These are phyloP conservation scores for Drosophila truncata DNA, from an alignment of 1,140 invertebrate genomes.

Conservation along the genomic window DNA sequence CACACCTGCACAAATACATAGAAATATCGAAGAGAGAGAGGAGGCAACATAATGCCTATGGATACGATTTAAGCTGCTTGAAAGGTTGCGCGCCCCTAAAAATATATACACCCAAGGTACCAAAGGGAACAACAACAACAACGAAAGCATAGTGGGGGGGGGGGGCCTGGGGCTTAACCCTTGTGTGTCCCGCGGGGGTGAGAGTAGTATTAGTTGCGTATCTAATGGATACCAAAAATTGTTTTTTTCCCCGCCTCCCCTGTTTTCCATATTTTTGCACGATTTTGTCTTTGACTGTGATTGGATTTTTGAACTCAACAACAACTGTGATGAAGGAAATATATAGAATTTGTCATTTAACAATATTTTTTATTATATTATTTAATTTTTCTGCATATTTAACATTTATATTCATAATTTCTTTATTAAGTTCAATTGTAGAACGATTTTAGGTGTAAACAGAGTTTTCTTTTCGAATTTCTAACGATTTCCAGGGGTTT, in stretches of 20 bases:
- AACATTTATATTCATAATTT: no score
- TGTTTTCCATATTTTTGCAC: background rate
- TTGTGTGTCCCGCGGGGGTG: slow-evolving; percentile 23
- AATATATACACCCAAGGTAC: slow-evolving; percentile 69
- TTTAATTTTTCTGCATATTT: no score
- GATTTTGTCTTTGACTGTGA: slow-evolving; percentile 15
- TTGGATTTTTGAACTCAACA: slow-evolving; percentile 22
- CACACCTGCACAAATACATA: slow-evolving; percentile 25
- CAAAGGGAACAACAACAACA: background rate
- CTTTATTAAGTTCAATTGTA: no score
- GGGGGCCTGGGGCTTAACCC: slow-evolving; percentile 32
- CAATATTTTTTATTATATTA: no score
- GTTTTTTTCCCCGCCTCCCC: slow-evolving; percentile 20
- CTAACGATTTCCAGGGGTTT: no score
- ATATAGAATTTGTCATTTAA: no score
- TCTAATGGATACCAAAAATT: slow-evolving; percentile 76
- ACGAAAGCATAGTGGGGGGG: slow-evolving; percentile 6
- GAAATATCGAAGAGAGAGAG: slow-evolving; percentile 5
- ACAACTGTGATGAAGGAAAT: background rate
- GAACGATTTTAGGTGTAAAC: no score
- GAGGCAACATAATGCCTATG: slow-evolving; percentile 63
- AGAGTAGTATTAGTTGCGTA: slow-evolving; percentile 68
- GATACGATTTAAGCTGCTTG: slow-evolving; percentile 76
- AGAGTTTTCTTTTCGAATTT: no score
- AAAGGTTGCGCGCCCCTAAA: slow-evolving; percentile 78